Percentiles rank a stretch among this genome's conserved stretches.
Evolutionary conservation across 2,113 vertebrate species (phyloP).

Genomic region (Colius striatus): DNA sequence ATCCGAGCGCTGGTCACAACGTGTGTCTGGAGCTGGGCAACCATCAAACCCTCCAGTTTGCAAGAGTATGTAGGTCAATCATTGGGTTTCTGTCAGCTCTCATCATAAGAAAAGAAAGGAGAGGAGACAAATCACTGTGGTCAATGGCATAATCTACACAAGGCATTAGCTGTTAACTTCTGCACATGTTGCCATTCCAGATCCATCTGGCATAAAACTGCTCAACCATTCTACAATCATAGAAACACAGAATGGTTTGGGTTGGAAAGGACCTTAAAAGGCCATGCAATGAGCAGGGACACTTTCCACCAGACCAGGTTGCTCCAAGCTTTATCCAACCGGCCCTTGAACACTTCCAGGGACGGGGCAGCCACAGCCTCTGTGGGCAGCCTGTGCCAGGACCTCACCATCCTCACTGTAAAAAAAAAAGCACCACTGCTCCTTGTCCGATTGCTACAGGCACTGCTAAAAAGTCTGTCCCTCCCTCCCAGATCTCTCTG

Average conservation of each 20-base stretch:
- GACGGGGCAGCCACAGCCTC: not conserved
- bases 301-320: too few relatives aligned
- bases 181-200: not conserved
- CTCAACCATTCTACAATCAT: not conserved
- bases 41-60: not conserved
- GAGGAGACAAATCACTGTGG: not conserved
- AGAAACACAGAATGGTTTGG: not conserved
- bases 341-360: too few relatives aligned
- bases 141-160: accelerated
- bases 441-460: not conserved
- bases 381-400: not conserved
- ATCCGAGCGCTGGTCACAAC: not conserved
- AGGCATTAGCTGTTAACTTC: not conserved
- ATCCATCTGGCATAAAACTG: not conserved
- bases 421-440: not conserved
- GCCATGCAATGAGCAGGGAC: too few relatives aligned
- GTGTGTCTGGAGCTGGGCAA: not conserved
- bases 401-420: accelerated
- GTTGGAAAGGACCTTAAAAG: not conserved
- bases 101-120: accelerated
- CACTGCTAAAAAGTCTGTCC: not conserved
- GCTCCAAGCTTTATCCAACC: too few relatives aligned
- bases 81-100: not conserved
- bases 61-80: not conserved
- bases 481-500: not conserved